A percentile compares a stretch with the other conserved stretches of the same genome.
phyloP scores from a whole-genome alignment of 2,797 vertebrate genomes.

The Spea hammondii region DNA sequence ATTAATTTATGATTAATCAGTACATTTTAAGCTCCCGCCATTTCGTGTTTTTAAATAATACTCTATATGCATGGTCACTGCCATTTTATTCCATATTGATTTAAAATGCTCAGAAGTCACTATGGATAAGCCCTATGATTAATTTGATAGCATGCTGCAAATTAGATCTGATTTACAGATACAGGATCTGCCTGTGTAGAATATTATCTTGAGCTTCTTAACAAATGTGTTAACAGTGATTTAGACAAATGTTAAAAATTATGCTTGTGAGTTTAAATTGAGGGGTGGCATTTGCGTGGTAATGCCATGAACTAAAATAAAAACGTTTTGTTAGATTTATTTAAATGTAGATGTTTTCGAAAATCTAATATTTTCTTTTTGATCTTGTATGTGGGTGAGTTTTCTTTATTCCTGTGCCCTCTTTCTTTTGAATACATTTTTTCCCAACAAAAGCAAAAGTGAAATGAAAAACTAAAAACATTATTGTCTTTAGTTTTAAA shows the following conservation, averaged over 20 bases:
- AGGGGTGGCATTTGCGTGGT: too few species aligned
- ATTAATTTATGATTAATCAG: constrained; percentile 51
- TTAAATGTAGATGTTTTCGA: too few species aligned
- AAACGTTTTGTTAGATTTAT: too few species aligned
- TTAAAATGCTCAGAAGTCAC: constrained; percentile 34
- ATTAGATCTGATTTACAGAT: constrained; percentile 24
- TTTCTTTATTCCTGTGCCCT: too few species aligned
- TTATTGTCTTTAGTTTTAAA: too few species aligned
- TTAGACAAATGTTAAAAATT: neutral
- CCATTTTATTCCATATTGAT: constrained; percentile 35
- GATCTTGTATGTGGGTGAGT: too few species aligned
- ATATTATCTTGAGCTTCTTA: neutral
- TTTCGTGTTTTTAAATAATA: constrained; percentile 41
- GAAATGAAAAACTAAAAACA: too few species aligned
- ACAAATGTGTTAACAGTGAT: neutral
- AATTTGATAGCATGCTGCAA: constrained; percentile 27
- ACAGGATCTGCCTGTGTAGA: neutral
- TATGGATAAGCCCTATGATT: constrained; percentile 24
- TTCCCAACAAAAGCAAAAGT: too few species aligned
- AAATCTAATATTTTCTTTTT: too few species aligned
- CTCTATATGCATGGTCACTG: constrained; percentile 47
- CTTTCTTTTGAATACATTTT: too few species aligned
- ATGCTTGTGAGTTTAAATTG: too few species aligned
- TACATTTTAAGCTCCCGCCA: constrained; percentile 33
- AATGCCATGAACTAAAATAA: too few species aligned